Percentiles rank a stretch among this genome's conserved stretches.
phyloP scores from a whole-genome alignment of 2,888 invertebrate genomes.

The Chymomyza procnemis region DNA sequence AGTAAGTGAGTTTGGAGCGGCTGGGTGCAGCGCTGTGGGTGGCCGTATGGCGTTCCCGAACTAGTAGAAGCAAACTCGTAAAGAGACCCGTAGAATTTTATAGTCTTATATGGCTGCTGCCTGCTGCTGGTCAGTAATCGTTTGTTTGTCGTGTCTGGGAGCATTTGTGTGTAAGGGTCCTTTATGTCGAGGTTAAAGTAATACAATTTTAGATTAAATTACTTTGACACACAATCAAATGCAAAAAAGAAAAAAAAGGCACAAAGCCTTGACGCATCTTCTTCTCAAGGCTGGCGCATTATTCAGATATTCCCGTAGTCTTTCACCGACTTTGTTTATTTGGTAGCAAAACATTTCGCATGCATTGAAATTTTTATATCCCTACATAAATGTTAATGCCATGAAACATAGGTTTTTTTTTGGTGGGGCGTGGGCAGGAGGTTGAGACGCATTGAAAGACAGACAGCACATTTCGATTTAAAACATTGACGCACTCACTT shows the following conservation, averaged over 20 bases:
- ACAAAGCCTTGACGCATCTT: constrained; percentile 2
- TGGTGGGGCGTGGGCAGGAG: too few relatives aligned
- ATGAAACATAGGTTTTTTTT: not conserved
- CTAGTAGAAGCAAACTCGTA: not conserved
- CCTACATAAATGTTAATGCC: constrained; percentile 15
- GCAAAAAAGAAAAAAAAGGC: too few relatives aligned
- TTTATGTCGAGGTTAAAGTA: constrained; percentile 24
- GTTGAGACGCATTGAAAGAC: not conserved
- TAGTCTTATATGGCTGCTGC: not conserved
- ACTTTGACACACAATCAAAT: constrained; percentile 39
- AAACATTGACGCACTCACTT: not conserved
- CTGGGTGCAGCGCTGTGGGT: too few relatives aligned
- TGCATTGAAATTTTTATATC: not conserved
- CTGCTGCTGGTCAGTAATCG: constrained; percentile 39
- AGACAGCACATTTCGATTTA: not conserved
- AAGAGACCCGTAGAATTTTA: not conserved
- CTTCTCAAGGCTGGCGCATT: not conserved
- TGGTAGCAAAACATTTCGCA: not conserved
- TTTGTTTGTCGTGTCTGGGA: constrained; percentile 49
- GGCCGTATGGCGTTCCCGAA: not conserved
- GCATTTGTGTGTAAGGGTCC: not conserved
- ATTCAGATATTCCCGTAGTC: not conserved
- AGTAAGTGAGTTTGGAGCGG: not conserved
- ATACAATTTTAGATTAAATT: constrained; percentile 62
- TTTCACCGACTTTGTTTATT: not conserved